Base-by-base conservation (phyloP, 2,888 invertebrate genomes). In the Gymnosoma rotundatum region DNA sequence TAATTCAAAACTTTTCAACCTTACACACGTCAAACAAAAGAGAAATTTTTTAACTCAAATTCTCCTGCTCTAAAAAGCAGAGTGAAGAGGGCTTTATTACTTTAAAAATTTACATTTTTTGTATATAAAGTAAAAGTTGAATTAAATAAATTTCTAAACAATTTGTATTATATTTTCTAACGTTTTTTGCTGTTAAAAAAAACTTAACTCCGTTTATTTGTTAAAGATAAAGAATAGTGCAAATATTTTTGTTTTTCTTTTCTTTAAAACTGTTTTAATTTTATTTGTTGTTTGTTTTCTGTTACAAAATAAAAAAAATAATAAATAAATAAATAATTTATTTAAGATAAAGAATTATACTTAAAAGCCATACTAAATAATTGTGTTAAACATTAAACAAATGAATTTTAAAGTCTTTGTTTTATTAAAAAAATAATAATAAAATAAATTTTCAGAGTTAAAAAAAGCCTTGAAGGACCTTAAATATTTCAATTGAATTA, bases 261-360 rank as follows among this genome's bases (percentile, higher is more conserved):
- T 82, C 78, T 56, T 83, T 48, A 72, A 83, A 83, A 78, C 78
- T 83, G 78, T 78, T 83, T 83, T 64, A 45, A 50, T 76, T 76
- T 73, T 63, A 63, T 58, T 74, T 78, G 63, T 83, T 74, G 66
- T 76, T 76, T 83, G 75, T 80, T 80, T 83, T 80, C 25, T 83
- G 67, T 83, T 83, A 48, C 45, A 69, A 69, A 60, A 45, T 6
- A 45, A 21, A 14, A 45, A n/a, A 42, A 69, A n/a, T n/a, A n/a
- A n/a, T n/a, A n/a, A n/a, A n/a, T n/a, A n/a, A 42, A 66, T 14
- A 18, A 79, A 32, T 21, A 32, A 32, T 32, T 32, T 32, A 32
- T 32, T 67, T 16, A 54, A 38, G 56, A 56, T 10, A 74, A 21
- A 66, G n/a, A 56, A 9, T 45, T 67, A 79, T 64, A 64, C 52